Base-by-base conservation (phyloP, 2,113 vertebrate genomes). In the Indicator indicator region DNA sequence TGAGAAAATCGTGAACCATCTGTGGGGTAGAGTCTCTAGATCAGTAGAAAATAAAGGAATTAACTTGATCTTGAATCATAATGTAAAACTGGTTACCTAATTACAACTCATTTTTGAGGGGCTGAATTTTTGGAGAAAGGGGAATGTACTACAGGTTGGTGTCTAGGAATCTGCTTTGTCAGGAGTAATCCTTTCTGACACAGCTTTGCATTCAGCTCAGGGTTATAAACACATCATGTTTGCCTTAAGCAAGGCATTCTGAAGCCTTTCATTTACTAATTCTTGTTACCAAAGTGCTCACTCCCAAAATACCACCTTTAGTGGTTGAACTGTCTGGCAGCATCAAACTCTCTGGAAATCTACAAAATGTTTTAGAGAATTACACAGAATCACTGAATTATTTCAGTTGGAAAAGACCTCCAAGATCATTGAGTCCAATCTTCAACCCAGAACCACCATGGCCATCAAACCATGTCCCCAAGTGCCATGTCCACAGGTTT, bases 311-410 rank as follows among this genome's bases (percentile, higher is more conserved):
- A 64, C 4, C 18, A 36, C 58, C 44, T n/a, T 64, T 21, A 63
- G 11, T 32, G 27, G 13, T 6, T 42, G 0, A 1, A 21, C 52
- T 0, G 1, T 24, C n/a, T n/a, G 59, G 54, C 20, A 82, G 36
- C 33, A 65, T 11, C 15, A 62, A 19, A n/a, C 26, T 23, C n/a
- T 2, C 36, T 42, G 48, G 9, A 44, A 36, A 32, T 2, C 3
- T 17, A 27, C 19, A 26, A 20, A 63, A 30, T 9, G 42, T 9
- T 71, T 48, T 18, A 54, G 38, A 56, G 17, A 26, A 40, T 74
- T 78, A 33, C 7, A 50, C 20, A 50, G 48, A 50, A 50, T 50
- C 48, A 50, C 42, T 16, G 42, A 44, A 44, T 44, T 16, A 16
- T 44, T 44, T 44, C 42, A 44, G 42, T 16, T 44, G 42, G 42